These are phyloP conservation scores for Halcyon smyrnensis DNA, from an alignment of 2,797 vertebrate genomes.

Conservation along the genomic window DNA sequence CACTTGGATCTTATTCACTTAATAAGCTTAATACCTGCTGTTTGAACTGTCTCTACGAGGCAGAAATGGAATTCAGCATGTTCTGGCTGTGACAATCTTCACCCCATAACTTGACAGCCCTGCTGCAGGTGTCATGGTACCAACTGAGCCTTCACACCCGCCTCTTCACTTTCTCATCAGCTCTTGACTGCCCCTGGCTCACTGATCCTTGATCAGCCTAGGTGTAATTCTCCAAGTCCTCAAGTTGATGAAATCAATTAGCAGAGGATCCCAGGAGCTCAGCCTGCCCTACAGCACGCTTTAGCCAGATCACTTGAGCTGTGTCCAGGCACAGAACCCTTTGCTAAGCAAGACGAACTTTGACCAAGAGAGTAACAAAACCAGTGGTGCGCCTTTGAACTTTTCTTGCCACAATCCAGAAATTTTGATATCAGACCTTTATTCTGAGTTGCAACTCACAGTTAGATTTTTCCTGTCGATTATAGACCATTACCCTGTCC, in stretches of 20 bases:
- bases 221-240: background rate
- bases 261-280: background rate
- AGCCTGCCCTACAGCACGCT: background rate
- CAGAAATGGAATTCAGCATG: background rate
- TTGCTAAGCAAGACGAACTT: background rate
- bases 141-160: background rate
- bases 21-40: slow-evolving; percentile 4
- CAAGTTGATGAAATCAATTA: background rate
- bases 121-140: rapidly evolving
- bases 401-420: background rate
- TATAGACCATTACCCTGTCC: background rate
- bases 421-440: background rate
- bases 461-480: background rate
- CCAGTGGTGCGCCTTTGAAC: background rate
- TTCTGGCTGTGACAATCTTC: background rate
- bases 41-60: background rate
- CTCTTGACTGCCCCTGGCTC: background rate
- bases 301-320: background rate
- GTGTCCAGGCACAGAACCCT: background rate
- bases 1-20: background rate
- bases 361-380: background rate
- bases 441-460: background rate
- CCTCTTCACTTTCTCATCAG: background rate
- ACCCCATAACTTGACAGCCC: rapidly evolving
- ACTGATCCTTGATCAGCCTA: background rate